phyloP scores from a whole-genome alignment of 2,888 invertebrate genomes.

The Artemia sinica region DNA sequence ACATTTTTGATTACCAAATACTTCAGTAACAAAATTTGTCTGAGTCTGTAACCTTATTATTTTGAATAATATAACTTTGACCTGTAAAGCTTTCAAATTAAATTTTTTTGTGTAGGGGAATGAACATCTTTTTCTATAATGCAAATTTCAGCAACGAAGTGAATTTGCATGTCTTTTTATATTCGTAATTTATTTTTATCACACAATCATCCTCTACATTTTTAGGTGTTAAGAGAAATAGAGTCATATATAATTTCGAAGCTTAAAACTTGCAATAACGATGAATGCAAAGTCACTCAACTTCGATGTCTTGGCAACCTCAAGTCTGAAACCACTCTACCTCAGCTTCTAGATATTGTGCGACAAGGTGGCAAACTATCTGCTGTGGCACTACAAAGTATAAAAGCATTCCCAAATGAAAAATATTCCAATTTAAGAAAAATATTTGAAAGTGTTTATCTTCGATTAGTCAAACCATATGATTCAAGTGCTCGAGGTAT shows the following conservation, averaged over 20 bases:
- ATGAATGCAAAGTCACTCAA: conserved; percentile 42
- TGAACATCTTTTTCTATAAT: too few relatives aligned
- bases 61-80: too few relatives aligned
- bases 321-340: conserved; percentile 41
- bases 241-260: conserved; percentile 30
- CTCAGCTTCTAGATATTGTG: conserved; percentile 41
- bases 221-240: conserved; percentile 29
- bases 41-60: too few relatives aligned
- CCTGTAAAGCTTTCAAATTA: too few relatives aligned
- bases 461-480: conserved; percentile 35
- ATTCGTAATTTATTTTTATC: conserved; percentile 29
- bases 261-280: conserved; percentile 38
- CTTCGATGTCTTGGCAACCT: conserved; percentile 53
- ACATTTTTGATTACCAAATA: too few relatives aligned
- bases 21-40: too few relatives aligned
- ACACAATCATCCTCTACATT: conserved; percentile 28
- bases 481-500: conserved; percentile 52
- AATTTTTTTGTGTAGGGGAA: too few relatives aligned
- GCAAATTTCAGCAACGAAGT: conserved; percentile 11
- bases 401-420: conserved; percentile 38
- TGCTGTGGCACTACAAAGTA: conserved; percentile 48
- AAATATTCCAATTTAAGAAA: conserved; percentile 26
- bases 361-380: conserved; percentile 38
- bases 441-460: conserved; percentile 30
- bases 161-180: conserved; percentile 20